Evolutionary conservation across 2,113 vertebrate species (phyloP), one percentile per base, ranked within the genome.

Genomic region (Falcunculus frontatus): DNA sequence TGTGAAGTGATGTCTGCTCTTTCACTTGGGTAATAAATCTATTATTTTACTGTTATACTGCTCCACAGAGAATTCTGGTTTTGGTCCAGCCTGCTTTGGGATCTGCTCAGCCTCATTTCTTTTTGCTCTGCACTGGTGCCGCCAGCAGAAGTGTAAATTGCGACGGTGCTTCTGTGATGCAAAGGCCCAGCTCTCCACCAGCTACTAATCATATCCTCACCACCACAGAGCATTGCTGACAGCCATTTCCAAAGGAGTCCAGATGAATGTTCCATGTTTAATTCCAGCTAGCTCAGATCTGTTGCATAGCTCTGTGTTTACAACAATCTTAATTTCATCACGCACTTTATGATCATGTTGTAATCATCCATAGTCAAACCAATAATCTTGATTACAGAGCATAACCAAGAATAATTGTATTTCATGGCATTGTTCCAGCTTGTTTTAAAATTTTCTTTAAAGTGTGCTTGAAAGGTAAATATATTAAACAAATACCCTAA

Each of bases 11-110:
- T 4, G 63, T 88, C 94, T 96, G 91, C 89, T 95, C 91, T 92
- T 90, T 90, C 79, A 69, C 79, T 92, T 93, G 85, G 76, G 62
- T 63, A 65, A 93, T 95, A 96, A 95, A 97, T 94, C 90, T 88
- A 87, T 94, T 84, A 84, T 95, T 96, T 93, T 88, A 75, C 74
- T 65, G 22, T 73, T 95, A 21, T 46, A 91, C 78, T 69, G 78
- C 70, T 93, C 93, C 47, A 0, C 1, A 8, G 95, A 94, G 94
- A 85, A 83, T 97, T 94, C 91, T 96, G 93, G 84, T 33, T 95
- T 94, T 91, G 89, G 81, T 96, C 87, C 65, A 69, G 64, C 23
- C 30, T 95, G 86, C 80, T 94, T 42, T 87, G 91, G 79, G 91
- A 93, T 87, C 73, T 78, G 74, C 79, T 93, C 87, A 83, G 59